Evolutionary conservation across 2,797 vertebrate species (phyloP).

Genomic region (Artibeus lituratus): DNA sequence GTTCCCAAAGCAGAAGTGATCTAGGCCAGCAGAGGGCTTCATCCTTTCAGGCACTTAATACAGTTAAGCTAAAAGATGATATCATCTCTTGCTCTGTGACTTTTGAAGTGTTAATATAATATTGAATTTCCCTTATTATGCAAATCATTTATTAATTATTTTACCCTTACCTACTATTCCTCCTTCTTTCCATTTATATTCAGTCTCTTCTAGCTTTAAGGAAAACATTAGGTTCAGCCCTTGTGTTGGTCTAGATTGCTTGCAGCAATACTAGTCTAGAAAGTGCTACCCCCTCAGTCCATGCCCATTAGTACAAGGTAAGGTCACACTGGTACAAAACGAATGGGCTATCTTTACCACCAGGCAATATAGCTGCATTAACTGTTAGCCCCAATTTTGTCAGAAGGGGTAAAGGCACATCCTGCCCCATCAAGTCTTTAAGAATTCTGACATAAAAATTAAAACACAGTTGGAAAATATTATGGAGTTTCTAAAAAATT

Average conservation of each 20-base stretch:
- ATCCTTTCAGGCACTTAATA: not conserved
- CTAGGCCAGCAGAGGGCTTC: not conserved
- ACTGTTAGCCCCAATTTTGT: not conserved
- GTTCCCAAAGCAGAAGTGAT: not conserved
- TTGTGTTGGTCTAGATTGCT: not conserved
- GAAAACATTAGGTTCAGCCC: not conserved
- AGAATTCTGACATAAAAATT: not conserved
- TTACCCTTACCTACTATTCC: not conserved
- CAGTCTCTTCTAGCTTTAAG: not conserved
- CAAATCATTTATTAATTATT: not conserved
- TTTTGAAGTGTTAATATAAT: not conserved
- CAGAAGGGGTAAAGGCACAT: not conserved
- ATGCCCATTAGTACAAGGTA: rapidly evolving
- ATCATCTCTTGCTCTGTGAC: not conserved
- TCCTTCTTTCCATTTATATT: not conserved
- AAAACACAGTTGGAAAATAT: not conserved
- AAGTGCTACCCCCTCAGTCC: not conserved
- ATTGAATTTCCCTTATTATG: not conserved
- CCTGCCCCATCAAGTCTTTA: not conserved
- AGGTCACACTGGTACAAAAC: not conserved
- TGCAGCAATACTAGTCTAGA: too few relatives aligned
- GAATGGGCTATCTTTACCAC: not conserved
- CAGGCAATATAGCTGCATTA: not conserved
- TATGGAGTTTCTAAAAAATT: not conserved
- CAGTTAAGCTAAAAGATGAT: not conserved